Conservation (phyloP, 2,797 vertebrate genomes). For the Myripristis jacobus region DNA sequence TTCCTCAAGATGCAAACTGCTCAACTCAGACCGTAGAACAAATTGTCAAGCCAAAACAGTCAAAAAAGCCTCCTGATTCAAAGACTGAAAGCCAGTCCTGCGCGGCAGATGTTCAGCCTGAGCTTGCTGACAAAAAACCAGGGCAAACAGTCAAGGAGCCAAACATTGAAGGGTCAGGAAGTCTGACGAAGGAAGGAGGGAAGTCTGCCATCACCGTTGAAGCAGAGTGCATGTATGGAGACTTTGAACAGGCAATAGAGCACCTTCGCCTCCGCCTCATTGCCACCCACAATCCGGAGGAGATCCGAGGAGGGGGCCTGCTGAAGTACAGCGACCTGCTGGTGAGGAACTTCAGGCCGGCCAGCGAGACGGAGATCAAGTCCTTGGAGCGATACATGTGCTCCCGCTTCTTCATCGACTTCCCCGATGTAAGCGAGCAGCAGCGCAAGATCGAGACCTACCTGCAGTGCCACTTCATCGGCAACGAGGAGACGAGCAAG, state of each 20-base stretch:
- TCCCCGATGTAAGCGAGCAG: constrained; percentile 93
- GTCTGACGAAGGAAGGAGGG: constrained; percentile 42
- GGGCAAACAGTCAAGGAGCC: background rate
- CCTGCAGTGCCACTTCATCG: constrained; percentile 92
- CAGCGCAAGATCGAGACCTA: constrained; percentile 96
- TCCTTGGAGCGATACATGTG: constrained; percentile 97
- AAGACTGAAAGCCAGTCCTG: constrained; percentile 23
- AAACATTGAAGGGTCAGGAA: constrained; percentile 14
- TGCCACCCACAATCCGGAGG: constrained; percentile 94
- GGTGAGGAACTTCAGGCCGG: constrained; percentile 92
- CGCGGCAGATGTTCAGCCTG: constrained; percentile 13
- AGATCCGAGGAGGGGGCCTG: constrained; percentile 96
- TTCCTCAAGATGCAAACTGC: constrained; percentile 18
- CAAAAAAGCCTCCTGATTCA: constrained; percentile 71
- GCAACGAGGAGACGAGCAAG: constrained; percentile 92
- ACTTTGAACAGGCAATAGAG: constrained; percentile 92
- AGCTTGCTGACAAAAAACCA: constrained; percentile 13
- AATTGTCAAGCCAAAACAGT: constrained; percentile 68
- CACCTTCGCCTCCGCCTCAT: constrained; percentile 92
- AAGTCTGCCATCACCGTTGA: constrained; percentile 81
- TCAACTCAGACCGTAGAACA: constrained; percentile 39
- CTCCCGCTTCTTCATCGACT: constrained; percentile 99
- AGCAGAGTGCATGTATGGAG: constrained; percentile 96
- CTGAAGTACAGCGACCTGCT: constrained; percentile 96
- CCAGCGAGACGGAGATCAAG: constrained; percentile 92